Conservation (phyloP, 2,888 invertebrate genomes). For the Acanthosepion pharaonis region DNA sequence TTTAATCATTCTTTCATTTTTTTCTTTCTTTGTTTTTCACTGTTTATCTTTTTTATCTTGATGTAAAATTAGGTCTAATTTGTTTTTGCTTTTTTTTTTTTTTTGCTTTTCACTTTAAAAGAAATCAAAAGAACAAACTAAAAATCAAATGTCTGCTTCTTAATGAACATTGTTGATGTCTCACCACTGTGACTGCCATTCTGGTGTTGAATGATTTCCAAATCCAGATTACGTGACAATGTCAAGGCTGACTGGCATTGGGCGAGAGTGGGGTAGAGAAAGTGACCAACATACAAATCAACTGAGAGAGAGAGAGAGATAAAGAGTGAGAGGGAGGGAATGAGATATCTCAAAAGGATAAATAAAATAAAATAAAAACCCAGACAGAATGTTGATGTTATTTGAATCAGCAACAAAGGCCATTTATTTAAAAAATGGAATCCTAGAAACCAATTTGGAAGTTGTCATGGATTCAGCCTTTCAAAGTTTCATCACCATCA, state of each 20-base stretch:
- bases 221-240: background rate
- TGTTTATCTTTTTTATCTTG: background rate
- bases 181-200: slow-evolving; percentile 20
- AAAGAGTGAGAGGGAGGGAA: background rate
- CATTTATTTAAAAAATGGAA: background rate
- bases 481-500: background rate
- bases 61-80: background rate
- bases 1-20: background rate
- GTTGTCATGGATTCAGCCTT: background rate
- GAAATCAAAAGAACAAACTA: background rate
- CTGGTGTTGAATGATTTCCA: slow-evolving; percentile 16
- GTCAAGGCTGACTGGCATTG: background rate
- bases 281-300: background rate
- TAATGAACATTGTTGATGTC: background rate
- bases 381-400: background rate
- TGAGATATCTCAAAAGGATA: background rate
- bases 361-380: background rate
- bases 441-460: background rate
- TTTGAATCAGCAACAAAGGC: slow-evolving; percentile 33
- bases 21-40: background rate
- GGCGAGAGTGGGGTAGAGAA: background rate
- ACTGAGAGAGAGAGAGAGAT: background rate
- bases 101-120: background rate
- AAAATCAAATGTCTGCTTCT: background rate
- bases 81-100: background rate